Percentiles rank a stretch among this genome's conserved stretches.
Conservation (phyloP, 1,140 invertebrate genomes). For the Atta texana region DNA sequence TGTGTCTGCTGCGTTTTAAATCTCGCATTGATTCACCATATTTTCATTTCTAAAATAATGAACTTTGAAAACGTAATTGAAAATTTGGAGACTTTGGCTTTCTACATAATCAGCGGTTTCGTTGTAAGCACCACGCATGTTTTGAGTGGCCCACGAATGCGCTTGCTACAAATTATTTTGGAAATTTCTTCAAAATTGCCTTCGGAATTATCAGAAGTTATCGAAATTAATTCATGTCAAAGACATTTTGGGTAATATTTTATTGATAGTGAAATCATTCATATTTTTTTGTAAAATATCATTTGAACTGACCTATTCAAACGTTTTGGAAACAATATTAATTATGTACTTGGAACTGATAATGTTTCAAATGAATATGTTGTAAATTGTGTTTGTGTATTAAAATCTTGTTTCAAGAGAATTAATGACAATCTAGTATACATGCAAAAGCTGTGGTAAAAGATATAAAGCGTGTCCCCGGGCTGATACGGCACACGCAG, state of each 20-base stretch:
- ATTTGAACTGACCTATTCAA: background rate
- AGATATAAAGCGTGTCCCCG: slow-evolving; percentile 68
- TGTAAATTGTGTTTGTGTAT: slow-evolving; percentile 70
- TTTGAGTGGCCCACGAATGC: background rate
- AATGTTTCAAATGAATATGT: slow-evolving; percentile 74
- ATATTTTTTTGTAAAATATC: background rate
- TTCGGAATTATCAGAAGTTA: background rate
- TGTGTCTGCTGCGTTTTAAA: slow-evolving; percentile 11
- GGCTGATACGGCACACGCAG: slow-evolving; percentile 71
- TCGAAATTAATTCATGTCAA: slow-evolving; percentile 6
- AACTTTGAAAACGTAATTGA: background rate
- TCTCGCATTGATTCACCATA: slow-evolving; percentile 52
- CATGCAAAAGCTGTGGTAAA: background rate
- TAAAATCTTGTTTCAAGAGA: background rate
- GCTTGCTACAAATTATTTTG: background rate
- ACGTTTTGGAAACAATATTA: background rate
- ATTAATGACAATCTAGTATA: background rate
- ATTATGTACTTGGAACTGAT: slow-evolving; percentile 67
- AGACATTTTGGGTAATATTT: background rate
- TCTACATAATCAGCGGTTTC: background rate
- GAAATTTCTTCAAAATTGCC: background rate
- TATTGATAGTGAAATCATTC: background rate
- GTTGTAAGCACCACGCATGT: background rate
- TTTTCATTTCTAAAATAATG: slow-evolving; percentile 43
- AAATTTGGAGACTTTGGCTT: background rate